Percentiles rank a stretch among this genome's conserved stretches.
phyloP scores from a whole-genome alignment of 2,113 vertebrate genomes.

The Dasyurus viverrinus region DNA sequence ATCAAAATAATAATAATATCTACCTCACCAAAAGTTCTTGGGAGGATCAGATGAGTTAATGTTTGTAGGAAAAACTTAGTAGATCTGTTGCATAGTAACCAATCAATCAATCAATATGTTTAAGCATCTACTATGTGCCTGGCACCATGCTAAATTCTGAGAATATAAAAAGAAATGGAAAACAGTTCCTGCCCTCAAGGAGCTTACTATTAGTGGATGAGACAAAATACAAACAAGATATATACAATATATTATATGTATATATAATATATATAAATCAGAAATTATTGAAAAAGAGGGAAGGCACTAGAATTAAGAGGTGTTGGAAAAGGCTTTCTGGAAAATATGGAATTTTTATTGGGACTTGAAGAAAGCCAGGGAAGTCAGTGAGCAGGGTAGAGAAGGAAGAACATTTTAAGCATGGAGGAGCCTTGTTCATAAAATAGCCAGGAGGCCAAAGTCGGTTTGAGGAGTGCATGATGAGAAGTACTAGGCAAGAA shows the following conservation, averaged over 20 bases:
- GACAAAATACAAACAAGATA: not conserved
- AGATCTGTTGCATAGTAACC: not conserved
- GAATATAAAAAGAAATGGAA: not conserved
- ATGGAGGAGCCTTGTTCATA: not conserved
- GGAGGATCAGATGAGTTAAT: not conserved
- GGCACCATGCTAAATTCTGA: not conserved
- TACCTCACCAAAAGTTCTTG: not conserved
- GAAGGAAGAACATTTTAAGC: not conserved
- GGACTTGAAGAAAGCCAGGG: not conserved
- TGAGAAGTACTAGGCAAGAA: not conserved
- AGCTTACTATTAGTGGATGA: not conserved
- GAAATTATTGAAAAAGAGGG: not conserved
- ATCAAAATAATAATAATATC: not conserved
- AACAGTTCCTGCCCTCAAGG: not conserved
- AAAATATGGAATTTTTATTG: not conserved
- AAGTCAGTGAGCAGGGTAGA: not conserved
- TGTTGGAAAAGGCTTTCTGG: not conserved
- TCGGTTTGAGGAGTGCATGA: not conserved
- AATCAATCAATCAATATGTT: not conserved
- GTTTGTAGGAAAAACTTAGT: not conserved
- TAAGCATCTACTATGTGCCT: not conserved
- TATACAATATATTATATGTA: too few relatives aligned
- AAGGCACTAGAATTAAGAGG: not conserved
- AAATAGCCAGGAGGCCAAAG: not conserved
- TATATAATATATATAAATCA: not conserved